phyloP scores from a whole-genome alignment of 2,113 vertebrate species.

The Bucco capensis region DNA sequence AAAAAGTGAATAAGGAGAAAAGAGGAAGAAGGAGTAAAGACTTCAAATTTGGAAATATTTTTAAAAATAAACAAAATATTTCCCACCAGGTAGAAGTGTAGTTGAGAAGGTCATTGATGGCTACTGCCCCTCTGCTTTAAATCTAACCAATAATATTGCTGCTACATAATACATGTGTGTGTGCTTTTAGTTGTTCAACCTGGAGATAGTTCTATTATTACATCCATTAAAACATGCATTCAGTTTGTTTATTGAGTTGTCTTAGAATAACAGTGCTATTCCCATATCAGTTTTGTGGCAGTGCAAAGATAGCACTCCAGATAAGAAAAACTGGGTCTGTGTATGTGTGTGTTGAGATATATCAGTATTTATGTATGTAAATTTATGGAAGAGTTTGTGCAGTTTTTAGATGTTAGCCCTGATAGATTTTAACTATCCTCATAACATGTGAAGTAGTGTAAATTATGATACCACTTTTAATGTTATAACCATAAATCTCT shows the following conservation, averaged over 20 bases:
- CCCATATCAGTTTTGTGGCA: not conserved
- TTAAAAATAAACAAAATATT: not conserved
- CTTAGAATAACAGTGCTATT: not conserved
- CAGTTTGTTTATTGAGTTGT: not conserved
- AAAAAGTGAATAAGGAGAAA: not conserved
- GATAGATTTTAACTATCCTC: not conserved
- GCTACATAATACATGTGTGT: fast-evolving
- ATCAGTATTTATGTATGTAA: not conserved
- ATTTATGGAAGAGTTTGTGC: not conserved
- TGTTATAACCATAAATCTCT: not conserved
- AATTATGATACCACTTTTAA: not conserved
- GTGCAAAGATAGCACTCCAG: not conserved
- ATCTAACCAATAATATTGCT: not conserved
- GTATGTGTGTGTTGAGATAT: not conserved
- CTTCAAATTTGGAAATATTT: not conserved
- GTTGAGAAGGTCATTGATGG: not conserved
- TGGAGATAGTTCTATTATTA: not conserved
- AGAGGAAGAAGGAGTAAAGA: not conserved
- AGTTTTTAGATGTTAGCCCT: not conserved
- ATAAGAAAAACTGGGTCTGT: not conserved
- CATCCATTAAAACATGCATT: not conserved
- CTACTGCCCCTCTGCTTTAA: not conserved
- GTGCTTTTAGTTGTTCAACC: not conserved
- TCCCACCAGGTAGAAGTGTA: not conserved
- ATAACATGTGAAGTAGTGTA: not conserved